Percentiles rank a stretch among this genome's conserved stretches.
These are phyloP conservation scores for Leptinotarsa juncta DNA, from an alignment of 2,888 invertebrate species.

Conservation along the genomic window DNA sequence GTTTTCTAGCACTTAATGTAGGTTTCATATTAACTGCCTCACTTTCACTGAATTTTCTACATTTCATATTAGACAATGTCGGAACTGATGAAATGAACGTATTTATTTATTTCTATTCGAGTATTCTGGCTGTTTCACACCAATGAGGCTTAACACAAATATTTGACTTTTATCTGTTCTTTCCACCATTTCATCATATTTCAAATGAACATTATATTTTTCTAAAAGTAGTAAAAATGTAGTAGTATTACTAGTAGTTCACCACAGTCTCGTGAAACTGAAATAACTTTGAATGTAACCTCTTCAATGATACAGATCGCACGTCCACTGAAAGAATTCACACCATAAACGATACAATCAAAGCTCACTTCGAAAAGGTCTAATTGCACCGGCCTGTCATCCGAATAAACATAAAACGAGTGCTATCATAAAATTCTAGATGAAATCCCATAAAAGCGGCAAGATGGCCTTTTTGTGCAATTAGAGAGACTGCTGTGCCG, in stretches of 20 bases:
- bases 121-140: too few relatives aligned
- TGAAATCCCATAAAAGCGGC: slow-evolving; percentile 20
- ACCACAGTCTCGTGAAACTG: background rate
- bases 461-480: slow-evolving; percentile 18
- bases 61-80: too few relatives aligned
- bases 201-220: too few relatives aligned
- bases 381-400: slow-evolving; percentile 16
- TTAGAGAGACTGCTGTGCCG: slow-evolving; percentile 17
- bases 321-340: slow-evolving; percentile 12
- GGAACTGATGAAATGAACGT: too few relatives aligned
- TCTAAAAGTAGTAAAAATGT: background rate
- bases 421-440: slow-evolving; percentile 15
- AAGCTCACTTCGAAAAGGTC: slow-evolving; percentile 17
- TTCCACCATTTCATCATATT: too few relatives aligned
- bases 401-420: slow-evolving; percentile 20
- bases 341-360: slow-evolving; percentile 20
- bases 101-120: too few relatives aligned
- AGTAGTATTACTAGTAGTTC: background rate
- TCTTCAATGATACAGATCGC: slow-evolving; percentile 16
- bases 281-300: slow-evolving; percentile 3
- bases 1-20: too few relatives aligned
- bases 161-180: too few relatives aligned
- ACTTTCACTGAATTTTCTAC: too few relatives aligned
- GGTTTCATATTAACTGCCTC: too few relatives aligned
- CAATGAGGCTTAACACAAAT: too few relatives aligned